Conservation (phyloP, 2,888 invertebrate species). For the Aleiodes alternator region DNA sequence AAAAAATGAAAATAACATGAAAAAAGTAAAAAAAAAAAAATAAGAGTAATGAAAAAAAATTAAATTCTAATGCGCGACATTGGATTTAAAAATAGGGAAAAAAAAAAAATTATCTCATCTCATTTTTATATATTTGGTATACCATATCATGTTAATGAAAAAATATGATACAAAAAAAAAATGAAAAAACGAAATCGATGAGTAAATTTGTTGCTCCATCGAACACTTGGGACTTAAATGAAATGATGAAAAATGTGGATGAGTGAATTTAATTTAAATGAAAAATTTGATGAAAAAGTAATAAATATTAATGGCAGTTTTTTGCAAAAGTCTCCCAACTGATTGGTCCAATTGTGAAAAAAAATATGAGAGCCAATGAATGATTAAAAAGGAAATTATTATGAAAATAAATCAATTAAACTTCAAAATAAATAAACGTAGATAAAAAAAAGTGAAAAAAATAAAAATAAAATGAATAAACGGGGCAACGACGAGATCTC, state of each 20-base stretch:
- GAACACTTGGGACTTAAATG: slow-evolving; percentile 20
- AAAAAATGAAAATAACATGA: slow-evolving; percentile 20
- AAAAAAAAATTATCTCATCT: slow-evolving; percentile 61
- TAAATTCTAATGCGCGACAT: slow-evolving; percentile 68
- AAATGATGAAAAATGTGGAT: background rate
- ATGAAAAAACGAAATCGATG: background rate
- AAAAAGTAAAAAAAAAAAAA: slow-evolving; percentile 26
- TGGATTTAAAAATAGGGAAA: slow-evolving; percentile 61
- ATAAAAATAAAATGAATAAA: slow-evolving; percentile 38
- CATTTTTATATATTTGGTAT: slow-evolving; percentile 67
- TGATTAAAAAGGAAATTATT: slow-evolving; percentile 29
- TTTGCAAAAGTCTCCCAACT: slow-evolving; percentile 58
- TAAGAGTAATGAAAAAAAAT: slow-evolving; percentile 64
- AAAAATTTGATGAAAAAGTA: slow-evolving; percentile 38
- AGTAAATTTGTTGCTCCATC: slow-evolving; percentile 15
- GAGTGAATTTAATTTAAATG: slow-evolving; percentile 12
- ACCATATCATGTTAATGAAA: slow-evolving; percentile 65
- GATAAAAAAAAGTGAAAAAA: background rate
- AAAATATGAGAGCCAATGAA: slow-evolving; percentile 32
- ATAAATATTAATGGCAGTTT: slow-evolving; percentile 56
- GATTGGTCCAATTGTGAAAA: slow-evolving; percentile 46
- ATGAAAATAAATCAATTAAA: slow-evolving; percentile 44
- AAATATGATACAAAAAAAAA: slow-evolving; percentile 33
- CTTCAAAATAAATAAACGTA: slow-evolving; percentile 27
- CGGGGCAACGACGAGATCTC: slow-evolving; percentile 48